A percentile compares a stretch with the other conserved stretches of the same genome.
Conservation (phyloP, 2,797 vertebrate species). For the Chloroceryle inda region DNA sequence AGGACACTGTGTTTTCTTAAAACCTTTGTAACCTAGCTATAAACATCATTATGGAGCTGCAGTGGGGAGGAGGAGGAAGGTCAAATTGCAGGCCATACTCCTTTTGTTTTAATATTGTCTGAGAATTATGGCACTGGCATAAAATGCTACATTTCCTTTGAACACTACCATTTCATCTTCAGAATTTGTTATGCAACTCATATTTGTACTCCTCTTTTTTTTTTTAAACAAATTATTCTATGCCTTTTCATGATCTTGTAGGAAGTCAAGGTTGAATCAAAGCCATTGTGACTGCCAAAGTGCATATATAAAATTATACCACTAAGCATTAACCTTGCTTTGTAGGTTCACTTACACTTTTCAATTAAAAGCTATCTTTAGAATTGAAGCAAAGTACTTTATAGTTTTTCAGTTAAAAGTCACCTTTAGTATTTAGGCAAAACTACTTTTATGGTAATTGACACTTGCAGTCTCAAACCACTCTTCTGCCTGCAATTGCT, state of each 20-base stretch:
- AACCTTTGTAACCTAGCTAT: background rate
- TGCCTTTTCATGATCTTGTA: slow-evolving; percentile 63
- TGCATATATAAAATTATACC: slow-evolving; percentile 69
- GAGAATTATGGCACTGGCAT: slow-evolving; percentile 32
- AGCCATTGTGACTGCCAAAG: slow-evolving; percentile 63
- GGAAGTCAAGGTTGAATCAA: slow-evolving; percentile 73
- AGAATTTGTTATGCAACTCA: slow-evolving; percentile 50
- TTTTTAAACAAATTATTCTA: slow-evolving; percentile 64
- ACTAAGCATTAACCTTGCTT: slow-evolving; percentile 57
- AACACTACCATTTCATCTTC: slow-evolving; percentile 32
- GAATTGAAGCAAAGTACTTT: slow-evolving; percentile 46
- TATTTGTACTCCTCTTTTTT: slow-evolving; percentile 51
- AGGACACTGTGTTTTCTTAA: background rate
- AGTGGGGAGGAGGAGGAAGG: background rate
- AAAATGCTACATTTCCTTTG: slow-evolving; percentile 61
- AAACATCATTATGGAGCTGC: background rate
- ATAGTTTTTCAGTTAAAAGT: slow-evolving; percentile 62
- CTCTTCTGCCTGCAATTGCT: background rate
- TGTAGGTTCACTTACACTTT: slow-evolving; percentile 59
- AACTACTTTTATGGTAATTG: slow-evolving; percentile 47
- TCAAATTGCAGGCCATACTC: background rate
- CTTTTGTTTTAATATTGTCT: background rate
- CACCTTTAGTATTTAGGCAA: slow-evolving; percentile 46
- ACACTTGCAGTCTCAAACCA: background rate
- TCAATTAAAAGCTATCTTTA: slow-evolving; percentile 53